A percentile compares a stretch with the other conserved stretches of the same genome.
phyloP scores from a whole-genome alignment of 2,888 invertebrate genomes.

The Drosophila borborema region DNA sequence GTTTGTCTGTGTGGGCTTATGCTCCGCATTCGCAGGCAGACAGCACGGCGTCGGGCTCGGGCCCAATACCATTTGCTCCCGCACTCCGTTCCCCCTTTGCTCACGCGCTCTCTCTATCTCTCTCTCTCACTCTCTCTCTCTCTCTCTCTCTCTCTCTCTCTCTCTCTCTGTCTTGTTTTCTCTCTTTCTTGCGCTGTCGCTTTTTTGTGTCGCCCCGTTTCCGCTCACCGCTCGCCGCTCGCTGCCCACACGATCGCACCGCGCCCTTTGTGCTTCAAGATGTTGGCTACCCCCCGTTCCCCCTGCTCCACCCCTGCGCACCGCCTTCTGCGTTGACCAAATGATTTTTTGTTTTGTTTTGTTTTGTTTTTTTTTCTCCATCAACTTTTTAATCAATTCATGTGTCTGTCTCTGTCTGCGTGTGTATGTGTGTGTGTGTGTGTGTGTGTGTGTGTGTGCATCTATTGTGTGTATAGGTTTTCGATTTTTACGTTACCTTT shows the following conservation, averaged over 20 bases:
- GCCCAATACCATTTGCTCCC: slow-evolving; percentile 24
- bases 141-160: neutral
- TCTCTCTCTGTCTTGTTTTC: neutral
- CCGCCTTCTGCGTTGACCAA: slow-evolving; percentile 36
- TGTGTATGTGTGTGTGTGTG: slow-evolving; percentile 4
- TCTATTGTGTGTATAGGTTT: slow-evolving; percentile 75
- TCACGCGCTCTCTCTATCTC: too few species aligned
- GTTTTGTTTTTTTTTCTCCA: slow-evolving; percentile 37
- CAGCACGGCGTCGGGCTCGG: slow-evolving; percentile 69
- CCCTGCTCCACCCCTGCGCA: neutral
- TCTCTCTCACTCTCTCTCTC: too few species aligned
- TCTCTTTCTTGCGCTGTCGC: slow-evolving; percentile 4
- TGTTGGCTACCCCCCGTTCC: neutral
- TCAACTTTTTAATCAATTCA: slow-evolving; percentile 80
- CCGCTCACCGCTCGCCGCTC: slow-evolving; percentile 12
- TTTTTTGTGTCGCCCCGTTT: slow-evolving; percentile 14
- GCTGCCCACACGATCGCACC: slow-evolving; percentile 45
- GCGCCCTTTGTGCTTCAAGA: slow-evolving; percentile 63
- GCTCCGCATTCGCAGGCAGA: slow-evolving; percentile 75
- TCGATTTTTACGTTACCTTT: slow-evolving; percentile 78
- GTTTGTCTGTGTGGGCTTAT: slow-evolving; percentile 63
- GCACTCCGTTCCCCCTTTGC: neutral
- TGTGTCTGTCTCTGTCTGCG: slow-evolving; percentile 47
- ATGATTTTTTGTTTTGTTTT: slow-evolving; percentile 42
- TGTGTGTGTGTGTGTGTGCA: slow-evolving; percentile 60